Evolutionary conservation across 92 coral and sea anemone species (phyloP).

Genomic region (Epizoanthus ramosus): DNA sequence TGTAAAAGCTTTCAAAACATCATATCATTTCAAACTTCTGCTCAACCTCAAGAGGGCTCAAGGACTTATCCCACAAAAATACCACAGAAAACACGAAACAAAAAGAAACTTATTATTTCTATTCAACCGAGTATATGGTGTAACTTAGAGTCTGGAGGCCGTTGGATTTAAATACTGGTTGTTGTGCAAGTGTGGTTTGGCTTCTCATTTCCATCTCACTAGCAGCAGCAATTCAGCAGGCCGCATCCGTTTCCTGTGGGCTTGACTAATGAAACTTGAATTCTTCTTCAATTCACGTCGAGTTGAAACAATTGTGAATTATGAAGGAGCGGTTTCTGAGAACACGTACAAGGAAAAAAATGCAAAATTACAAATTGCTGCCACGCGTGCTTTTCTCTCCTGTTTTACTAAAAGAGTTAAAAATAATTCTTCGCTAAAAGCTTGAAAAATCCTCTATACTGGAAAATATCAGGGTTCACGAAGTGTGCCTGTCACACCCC

Average conservation of each 20-base stretch:
- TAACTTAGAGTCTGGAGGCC: no score
- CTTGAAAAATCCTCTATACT: neutral
- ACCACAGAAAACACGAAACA: slow-evolving; percentile 6
- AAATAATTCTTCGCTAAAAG: neutral
- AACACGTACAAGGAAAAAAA: neutral
- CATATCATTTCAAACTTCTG: slow-evolving; percentile 7
- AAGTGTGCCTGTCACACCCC: slow-evolving; percentile 33
- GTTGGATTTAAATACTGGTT: neutral
- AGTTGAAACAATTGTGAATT: slow-evolving; percentile 40
- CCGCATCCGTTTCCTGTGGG: slow-evolving; percentile 86
- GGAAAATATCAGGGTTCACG: slow-evolving; percentile 17
- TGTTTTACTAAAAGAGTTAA: no score
- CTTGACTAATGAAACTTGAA: slow-evolving; percentile 43
- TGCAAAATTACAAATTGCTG: no score
- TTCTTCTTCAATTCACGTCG: slow-evolving; percentile 45
- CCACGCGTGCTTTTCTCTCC: no score
- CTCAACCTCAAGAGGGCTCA: slow-evolving; percentile 15
- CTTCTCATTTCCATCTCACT: slow-evolving; percentile 9
- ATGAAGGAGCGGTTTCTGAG: slow-evolving; percentile 15
- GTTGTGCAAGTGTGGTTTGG: slow-evolving; percentile 3
- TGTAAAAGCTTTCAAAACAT: neutral
- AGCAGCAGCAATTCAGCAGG: slow-evolving; percentile 65
- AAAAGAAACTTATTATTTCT: neutral
- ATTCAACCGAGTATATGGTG: no score
- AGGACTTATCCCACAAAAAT: neutral